Percentiles rank a stretch among this genome's conserved stretches.
Evolutionary conservation across 1,140 invertebrate genomes (phyloP).

Genomic region (Bicyclus anynana): DNA sequence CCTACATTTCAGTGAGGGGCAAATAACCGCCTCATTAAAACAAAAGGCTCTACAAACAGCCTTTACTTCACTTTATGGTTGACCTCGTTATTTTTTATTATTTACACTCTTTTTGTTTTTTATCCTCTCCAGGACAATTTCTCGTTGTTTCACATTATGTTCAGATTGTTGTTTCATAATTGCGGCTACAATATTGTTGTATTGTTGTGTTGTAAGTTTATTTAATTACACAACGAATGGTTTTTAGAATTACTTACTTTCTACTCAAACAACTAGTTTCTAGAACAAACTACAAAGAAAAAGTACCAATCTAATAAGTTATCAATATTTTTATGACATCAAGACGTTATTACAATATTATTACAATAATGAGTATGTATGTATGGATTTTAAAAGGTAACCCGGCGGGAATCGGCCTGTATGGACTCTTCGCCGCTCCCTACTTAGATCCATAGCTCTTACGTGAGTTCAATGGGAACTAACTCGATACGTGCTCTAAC

Average conservation of each 20-base stretch:
- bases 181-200: neutral
- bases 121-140: conserved; percentile 4
- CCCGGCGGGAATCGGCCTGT: no score
- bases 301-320: no score
- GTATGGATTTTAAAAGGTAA: no score
- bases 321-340: no score
- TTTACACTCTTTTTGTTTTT: conserved; percentile 8
- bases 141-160: neutral
- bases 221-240: no score
- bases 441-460: neutral
- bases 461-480: neutral
- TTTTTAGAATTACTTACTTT: no score
- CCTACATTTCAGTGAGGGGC: conserved; percentile 15
- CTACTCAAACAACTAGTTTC: no score
- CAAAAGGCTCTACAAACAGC: conserved; percentile 17
- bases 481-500: conserved; percentile 8
- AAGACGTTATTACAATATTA: no score
- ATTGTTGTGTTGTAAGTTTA: no score
- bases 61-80: conserved; percentile 20
- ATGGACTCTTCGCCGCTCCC: no score
- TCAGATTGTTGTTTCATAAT: neutral
- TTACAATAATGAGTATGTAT: no score
- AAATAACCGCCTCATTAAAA: conserved; percentile 21
- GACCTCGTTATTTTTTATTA: conserved; percentile 24
- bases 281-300: no score